Evolutionary conservation across 2,888 invertebrate genomes (phyloP).

Genomic region (Ophion ventricosus): DNA sequence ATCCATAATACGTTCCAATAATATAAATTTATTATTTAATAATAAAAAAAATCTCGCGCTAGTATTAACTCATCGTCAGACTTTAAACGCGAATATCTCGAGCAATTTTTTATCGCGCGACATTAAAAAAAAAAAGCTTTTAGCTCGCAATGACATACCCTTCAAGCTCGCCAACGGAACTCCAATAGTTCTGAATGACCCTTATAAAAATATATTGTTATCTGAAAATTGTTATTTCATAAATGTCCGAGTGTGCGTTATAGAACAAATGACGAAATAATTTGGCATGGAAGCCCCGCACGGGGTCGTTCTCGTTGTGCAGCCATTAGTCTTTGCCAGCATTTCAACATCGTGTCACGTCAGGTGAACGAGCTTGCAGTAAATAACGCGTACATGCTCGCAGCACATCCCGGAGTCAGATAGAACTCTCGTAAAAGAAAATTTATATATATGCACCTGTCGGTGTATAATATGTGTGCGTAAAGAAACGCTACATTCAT

Average conservation of each 20-base stretch:
- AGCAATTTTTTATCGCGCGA: too few relatives aligned
- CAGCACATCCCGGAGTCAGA: constrained; percentile 2
- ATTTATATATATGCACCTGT: constrained; percentile 2
- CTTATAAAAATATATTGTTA: too few relatives aligned
- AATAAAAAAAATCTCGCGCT: neutral
- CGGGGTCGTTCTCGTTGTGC: constrained; percentile 3
- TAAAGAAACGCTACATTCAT: neutral
- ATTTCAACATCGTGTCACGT: constrained; percentile 25
- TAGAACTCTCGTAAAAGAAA: constrained; percentile 25
- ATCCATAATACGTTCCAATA: too few relatives aligned
- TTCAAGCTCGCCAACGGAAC: constrained; percentile 1
- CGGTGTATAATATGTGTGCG: neutral
- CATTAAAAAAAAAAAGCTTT: too few relatives aligned
- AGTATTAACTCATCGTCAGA: too few relatives aligned
- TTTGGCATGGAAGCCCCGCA: neutral
- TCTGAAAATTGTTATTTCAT: too few relatives aligned
- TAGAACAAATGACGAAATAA: constrained; percentile 1
- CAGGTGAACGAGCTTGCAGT: constrained; percentile 32
- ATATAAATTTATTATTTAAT: too few relatives aligned
- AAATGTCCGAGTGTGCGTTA: neutral
- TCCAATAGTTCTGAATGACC: too few relatives aligned
- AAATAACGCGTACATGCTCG: constrained; percentile 29
- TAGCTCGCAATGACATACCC: neutral
- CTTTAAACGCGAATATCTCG: too few relatives aligned
- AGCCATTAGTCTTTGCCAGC: constrained; percentile 38